Evolutionary conservation across 2,888 invertebrate genomes (phyloP), one percentile per base, ranked within the genome.

Genomic region (Ischnura elegans): DNA sequence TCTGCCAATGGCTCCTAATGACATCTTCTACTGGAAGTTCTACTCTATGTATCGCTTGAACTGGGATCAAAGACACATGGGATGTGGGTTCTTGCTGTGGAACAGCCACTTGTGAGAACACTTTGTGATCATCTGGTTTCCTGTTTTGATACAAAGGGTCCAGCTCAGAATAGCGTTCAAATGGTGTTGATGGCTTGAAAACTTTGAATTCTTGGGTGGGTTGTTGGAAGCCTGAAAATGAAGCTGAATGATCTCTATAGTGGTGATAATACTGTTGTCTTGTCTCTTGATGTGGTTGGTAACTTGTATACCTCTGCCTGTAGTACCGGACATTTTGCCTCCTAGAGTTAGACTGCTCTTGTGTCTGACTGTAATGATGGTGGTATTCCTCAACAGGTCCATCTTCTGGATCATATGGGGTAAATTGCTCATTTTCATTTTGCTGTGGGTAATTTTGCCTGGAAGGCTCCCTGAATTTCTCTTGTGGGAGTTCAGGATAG

Each of bases 131-230:
- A 0, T 16, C 43, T 61, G n/a, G 29, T 43, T 66, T 43, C 0
- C n/a, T 43, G 25, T 61, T 61, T 55, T 21, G 61, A 43, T 43
- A 90, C 16, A 90, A 45, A 43, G 90, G 90, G 43, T 90, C 90
- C 6, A 29, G 13, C 55, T 90, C 90, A 21, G 90, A 90, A 43
- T 43, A 90, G n/a, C 61, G 61, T 47, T 90, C 42, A 90, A 36
- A 90, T n/a, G 55, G 90, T 90, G 55, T 42, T n/a, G 90, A 90
- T 90, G 90, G 90, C n/a, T 66, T 55, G 43, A 90, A 90, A 43
- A 61, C 90, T 16, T 90, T 90, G 10, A 13, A 19, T 42, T 25
- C 61, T 90, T 55, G 90, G 16, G 55, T 43, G n/a, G 90, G 43
- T 43, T 45, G 61, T 8, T 61, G 61, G 25, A 25, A 90, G 4